Evolutionary conservation across 2,113 vertebrate species (phyloP).

Genomic region (Alectura lathami): DNA sequence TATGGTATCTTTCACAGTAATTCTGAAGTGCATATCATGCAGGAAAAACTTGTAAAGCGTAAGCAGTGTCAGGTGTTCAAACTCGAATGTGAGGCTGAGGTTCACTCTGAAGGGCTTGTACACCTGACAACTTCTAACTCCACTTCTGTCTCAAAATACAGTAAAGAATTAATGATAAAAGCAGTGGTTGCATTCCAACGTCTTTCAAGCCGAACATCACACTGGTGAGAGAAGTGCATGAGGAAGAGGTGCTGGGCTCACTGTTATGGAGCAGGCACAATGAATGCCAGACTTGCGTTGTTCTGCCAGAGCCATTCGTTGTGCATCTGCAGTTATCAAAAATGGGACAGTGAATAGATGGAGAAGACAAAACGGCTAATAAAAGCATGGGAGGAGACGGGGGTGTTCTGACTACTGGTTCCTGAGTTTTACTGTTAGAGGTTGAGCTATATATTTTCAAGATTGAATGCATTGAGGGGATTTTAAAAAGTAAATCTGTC

Average conservation of each 20-base stretch:
- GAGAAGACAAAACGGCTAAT: neutral
- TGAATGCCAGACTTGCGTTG: neutral
- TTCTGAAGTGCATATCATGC: neutral
- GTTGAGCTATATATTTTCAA: neutral
- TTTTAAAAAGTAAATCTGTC: neutral
- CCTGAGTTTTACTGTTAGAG: neutral
- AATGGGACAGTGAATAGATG: too few species aligned
- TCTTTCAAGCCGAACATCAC: neutral
- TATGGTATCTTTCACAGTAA: conserved; percentile 57
- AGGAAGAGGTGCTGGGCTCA: neutral
- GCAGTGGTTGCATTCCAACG: neutral
- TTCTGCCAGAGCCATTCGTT: neutral
- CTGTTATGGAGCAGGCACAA: neutral
- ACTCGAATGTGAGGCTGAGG: neutral
- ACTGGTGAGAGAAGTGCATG: neutral
- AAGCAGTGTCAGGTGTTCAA: neutral
- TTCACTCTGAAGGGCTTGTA: neutral
- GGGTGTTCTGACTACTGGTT: neutral
- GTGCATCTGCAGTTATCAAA: neutral
- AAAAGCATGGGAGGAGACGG: accelerated
- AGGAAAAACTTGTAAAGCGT: neutral
- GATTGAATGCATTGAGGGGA: neutral
- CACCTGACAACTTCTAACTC: neutral
- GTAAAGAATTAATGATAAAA: neutral
- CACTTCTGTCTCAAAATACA: neutral